phyloP scores from a whole-genome alignment of 1,140 invertebrate species.

The Arion vulgaris region DNA sequence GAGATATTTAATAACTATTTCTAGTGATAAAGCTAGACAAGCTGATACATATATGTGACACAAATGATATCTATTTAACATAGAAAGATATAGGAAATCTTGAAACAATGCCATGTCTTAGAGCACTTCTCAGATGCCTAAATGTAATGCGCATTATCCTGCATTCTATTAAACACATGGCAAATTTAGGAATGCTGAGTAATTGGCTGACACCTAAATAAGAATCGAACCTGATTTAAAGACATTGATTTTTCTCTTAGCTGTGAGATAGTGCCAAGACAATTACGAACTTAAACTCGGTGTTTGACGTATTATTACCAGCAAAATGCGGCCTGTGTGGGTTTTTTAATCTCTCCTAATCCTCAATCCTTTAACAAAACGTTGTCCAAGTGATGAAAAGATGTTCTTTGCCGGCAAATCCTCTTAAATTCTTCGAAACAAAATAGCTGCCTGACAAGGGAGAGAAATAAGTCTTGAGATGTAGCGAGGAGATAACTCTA shows the following conservation, averaged over 20 bases:
- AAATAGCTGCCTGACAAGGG: neutral
- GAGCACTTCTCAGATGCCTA: neutral
- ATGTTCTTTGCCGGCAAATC: neutral
- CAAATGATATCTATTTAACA: too few relatives aligned
- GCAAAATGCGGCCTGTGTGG: neutral
- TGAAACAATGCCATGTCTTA: neutral
- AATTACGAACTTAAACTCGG: constrained; percentile 3
- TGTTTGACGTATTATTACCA: constrained; percentile 11
- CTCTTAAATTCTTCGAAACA: constrained; percentile 13
- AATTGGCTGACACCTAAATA: neutral
- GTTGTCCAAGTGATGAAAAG: constrained; percentile 9
- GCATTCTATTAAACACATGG: neutral
- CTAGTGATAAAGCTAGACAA: too few relatives aligned
- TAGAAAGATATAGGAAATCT: too few relatives aligned
- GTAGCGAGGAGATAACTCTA: constrained; percentile 32
- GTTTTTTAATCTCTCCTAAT: neutral
- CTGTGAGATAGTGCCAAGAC: neutral
- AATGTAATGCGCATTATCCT: neutral
- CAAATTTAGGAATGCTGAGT: neutral
- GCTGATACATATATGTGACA: too few relatives aligned
- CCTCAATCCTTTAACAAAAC: constrained; percentile 1
- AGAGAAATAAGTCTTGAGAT: constrained; percentile 24
- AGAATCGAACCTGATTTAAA: neutral
- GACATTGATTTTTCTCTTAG: neutral
- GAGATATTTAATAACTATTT: too few relatives aligned